phyloP scores from a whole-genome alignment of 2,888 invertebrate species.

The Amphipyra tragopoginis region DNA sequence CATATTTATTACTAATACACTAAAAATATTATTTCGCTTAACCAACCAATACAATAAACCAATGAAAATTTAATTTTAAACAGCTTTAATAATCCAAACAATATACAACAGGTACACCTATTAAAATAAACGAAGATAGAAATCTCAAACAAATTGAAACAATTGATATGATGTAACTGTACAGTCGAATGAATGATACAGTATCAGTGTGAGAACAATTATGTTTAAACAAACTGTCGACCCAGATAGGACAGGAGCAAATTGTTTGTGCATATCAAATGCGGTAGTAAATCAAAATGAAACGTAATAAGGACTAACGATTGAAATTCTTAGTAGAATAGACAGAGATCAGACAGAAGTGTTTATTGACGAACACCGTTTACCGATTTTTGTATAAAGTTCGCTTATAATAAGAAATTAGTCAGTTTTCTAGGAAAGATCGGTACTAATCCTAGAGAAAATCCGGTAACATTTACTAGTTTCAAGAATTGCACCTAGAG shows the following conservation, averaged over 20 bases:
- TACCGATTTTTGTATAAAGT: no score
- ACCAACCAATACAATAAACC: no score
- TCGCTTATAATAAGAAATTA: no score
- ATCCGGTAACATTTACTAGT: no score
- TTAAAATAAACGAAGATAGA: constrained; percentile 9
- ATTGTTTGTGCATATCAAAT: constrained; percentile 40
- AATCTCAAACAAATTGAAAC: constrained; percentile 30
- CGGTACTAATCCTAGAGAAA: no score
- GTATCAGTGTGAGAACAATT: constrained; percentile 55
- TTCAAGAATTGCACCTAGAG: no score
- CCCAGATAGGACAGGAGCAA: constrained; percentile 40
- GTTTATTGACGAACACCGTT: no score
- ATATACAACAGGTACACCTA: constrained; percentile 1
- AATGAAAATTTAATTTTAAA: not conserved
- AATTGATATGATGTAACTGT: constrained; percentile 50
- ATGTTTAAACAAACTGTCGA: constrained; percentile 42
- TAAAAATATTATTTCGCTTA: no score
- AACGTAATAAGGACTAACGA: constrained; percentile 22
- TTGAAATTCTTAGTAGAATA: not conserved
- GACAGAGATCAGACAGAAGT: not conserved
- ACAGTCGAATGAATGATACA: constrained; percentile 42
- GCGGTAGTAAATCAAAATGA: constrained; percentile 38
- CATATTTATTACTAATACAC: no score
- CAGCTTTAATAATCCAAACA: not conserved
- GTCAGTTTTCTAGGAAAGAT: no score